Conservation (phyloP, 2,113 vertebrate species). For the Calidris pygmaea region DNA sequence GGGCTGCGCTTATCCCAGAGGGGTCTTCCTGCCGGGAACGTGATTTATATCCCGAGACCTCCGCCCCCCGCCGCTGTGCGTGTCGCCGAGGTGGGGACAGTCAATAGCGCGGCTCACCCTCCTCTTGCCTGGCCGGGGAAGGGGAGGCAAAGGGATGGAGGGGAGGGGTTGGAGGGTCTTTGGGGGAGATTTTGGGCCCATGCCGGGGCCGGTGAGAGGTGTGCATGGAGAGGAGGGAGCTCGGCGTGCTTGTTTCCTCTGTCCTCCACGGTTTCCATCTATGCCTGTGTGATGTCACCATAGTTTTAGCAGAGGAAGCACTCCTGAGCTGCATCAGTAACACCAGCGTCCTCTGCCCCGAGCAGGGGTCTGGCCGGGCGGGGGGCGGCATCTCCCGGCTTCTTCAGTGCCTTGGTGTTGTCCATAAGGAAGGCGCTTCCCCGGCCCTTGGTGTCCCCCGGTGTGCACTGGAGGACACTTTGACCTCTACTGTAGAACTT, state of each 20-base stretch:
- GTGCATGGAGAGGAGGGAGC: not conserved
- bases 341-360: not conserved
- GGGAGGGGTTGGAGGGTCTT: not conserved
- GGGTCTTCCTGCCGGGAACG: not conserved
- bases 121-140: not conserved
- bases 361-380: rapidly evolving
- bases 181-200: not conserved
- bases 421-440: not conserved
- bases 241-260: not conserved
- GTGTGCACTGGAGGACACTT: not conserved
- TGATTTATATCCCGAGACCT: rapidly evolving
- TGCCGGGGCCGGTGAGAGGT: not conserved
- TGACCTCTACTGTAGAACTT: not conserved
- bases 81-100: not conserved
- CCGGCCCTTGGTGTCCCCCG: rapidly evolving
- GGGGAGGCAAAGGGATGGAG: not conserved
- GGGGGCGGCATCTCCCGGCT: not conserved
- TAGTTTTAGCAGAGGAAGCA: not conserved
- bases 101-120: rapidly evolving
- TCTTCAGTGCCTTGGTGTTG: rapidly evolving
- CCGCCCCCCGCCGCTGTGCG: rapidly evolving
- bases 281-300: rapidly evolving
- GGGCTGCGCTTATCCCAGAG: not conserved
- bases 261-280: not conserved
- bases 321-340: not conserved